Percentiles rank a stretch among this genome's conserved stretches.
These are phyloP conservation scores for Petrolisthes cinctipes DNA, from an alignment of 2,888 invertebrate genomes.

Conservation along the genomic window DNA sequence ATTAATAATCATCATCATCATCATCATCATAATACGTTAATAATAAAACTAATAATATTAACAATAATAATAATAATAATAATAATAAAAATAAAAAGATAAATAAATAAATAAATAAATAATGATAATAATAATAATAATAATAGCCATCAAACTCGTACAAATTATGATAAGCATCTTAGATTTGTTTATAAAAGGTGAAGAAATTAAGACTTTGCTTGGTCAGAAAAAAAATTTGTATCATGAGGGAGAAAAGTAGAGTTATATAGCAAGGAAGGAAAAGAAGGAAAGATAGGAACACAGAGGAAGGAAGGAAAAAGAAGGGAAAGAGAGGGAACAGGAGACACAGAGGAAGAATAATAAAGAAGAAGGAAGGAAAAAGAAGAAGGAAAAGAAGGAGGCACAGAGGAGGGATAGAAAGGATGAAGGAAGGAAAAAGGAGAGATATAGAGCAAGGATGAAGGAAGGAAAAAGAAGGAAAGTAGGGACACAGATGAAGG, in stretches of 20 bases:
- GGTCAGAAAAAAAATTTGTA: background rate
- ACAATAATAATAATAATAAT: conserved; percentile 18
- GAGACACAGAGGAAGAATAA: no score
- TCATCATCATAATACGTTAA: conserved; percentile 15
- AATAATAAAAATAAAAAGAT: background rate
- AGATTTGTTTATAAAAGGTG: background rate
- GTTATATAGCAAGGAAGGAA: background rate
- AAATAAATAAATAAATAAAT: background rate
- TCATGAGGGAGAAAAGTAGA: background rate
- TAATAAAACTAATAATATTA: no score
- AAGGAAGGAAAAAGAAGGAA: background rate
- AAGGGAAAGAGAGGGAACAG: no score
- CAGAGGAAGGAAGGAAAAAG: background rate
- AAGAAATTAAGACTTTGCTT: background rate
- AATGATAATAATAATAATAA: background rate
- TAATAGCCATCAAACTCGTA: background rate
- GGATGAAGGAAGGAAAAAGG: background rate
- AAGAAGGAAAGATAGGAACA: background rate
- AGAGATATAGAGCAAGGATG: background rate
- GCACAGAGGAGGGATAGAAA: no score
- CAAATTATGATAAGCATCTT: no score
- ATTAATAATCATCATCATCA: background rate
- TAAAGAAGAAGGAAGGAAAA: background rate
- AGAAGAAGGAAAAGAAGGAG: background rate
- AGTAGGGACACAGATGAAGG: background rate